These are phyloP conservation scores for Buathra laborator DNA, from an alignment of 2,888 invertebrate genomes.

Conservation along the genomic window DNA sequence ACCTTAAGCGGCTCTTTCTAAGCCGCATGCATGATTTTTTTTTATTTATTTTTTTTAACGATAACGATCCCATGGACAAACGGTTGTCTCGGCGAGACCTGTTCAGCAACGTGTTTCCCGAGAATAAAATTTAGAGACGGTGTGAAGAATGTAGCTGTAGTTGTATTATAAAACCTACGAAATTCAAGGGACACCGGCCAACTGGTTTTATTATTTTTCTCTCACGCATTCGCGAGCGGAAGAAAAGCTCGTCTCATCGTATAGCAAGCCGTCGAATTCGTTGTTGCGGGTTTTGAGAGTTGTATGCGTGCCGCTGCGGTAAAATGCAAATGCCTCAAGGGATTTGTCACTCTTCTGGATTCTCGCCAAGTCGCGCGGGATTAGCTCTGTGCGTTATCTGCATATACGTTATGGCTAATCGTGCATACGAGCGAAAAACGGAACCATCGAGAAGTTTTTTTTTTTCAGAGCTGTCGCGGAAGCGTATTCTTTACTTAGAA, in stretches of 20 bases:
- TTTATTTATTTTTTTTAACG: constrained; percentile 21
- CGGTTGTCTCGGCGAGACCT: constrained; percentile 11
- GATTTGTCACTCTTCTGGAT: constrained; percentile 49
- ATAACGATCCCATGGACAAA: constrained; percentile 23
- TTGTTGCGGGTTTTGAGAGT: neutral
- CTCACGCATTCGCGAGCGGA: constrained; percentile 5
- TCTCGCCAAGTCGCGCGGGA: constrained; percentile 36
- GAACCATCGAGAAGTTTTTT: neutral
- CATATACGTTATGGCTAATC: constrained; percentile 7
- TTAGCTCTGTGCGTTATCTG: constrained; percentile 19
- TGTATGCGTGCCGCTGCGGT: neutral
- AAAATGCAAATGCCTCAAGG: constrained; percentile 17
- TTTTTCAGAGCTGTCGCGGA: neutral
- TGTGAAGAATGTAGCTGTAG: constrained; percentile 6
- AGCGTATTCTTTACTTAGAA: constrained; percentile 7
- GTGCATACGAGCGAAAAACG: neutral
- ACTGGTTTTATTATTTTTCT: neutral
- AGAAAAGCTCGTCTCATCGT: constrained; percentile 21
- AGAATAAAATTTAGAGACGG: constrained; percentile 34
- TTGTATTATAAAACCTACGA: constrained; percentile 13
- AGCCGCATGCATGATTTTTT: constrained; percentile 6
- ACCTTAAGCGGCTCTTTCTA: constrained; percentile 27
- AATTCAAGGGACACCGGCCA: constrained; percentile 10
- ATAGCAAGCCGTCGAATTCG: neutral
- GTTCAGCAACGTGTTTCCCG: constrained; percentile 24